A percentile compares a stretch with the other conserved stretches of the same genome.
Evolutionary conservation across 1,140 invertebrate genomes (phyloP).

Genomic region (Stratiolaelaps scimitus): DNA sequence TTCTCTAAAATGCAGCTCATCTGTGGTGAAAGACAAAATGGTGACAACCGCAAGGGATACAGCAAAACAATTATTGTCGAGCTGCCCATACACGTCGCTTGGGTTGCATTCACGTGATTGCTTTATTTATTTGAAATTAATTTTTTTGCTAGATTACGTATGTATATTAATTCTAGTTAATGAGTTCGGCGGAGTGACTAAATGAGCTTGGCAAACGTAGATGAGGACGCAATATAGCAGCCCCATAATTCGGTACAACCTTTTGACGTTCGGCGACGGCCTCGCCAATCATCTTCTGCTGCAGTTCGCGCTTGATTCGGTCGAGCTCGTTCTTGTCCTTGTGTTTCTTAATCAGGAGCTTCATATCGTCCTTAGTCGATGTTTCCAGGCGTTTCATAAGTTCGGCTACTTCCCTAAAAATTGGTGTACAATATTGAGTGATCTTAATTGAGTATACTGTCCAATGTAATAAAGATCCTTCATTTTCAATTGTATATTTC

Average conservation of each 20-base stretch:
- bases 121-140: too few species aligned
- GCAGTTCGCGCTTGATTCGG: slow-evolving; percentile 44
- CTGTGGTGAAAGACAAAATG: slow-evolving; percentile 31
- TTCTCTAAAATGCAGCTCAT: slow-evolving; percentile 38
- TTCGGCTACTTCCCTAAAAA: slow-evolving; percentile 48
- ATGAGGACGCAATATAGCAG: slow-evolving; percentile 2
- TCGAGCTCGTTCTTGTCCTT: slow-evolving; percentile 78
- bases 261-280: slow-evolving; percentile 43
- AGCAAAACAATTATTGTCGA: too few species aligned
- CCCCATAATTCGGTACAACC: slow-evolving; percentile 37
- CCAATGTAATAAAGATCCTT: background rate
- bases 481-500: slow-evolving; percentile 6
- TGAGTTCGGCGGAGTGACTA: too few species aligned
- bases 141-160: too few species aligned
- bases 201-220: too few species aligned
- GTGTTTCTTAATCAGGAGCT: slow-evolving; percentile 60
- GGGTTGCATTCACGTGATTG: too few species aligned
- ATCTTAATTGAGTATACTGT: too few species aligned
- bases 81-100: too few species aligned
- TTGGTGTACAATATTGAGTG: background rate
- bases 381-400: slow-evolving; percentile 68
- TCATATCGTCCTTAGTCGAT: slow-evolving; percentile 69
- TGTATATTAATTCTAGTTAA: too few species aligned
- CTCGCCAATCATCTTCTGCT: slow-evolving; percentile 42
- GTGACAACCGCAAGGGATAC: too few species aligned